phyloP scores from a whole-genome alignment of 1,140 invertebrate genomes.

The Adoxophyes honmai region DNA sequence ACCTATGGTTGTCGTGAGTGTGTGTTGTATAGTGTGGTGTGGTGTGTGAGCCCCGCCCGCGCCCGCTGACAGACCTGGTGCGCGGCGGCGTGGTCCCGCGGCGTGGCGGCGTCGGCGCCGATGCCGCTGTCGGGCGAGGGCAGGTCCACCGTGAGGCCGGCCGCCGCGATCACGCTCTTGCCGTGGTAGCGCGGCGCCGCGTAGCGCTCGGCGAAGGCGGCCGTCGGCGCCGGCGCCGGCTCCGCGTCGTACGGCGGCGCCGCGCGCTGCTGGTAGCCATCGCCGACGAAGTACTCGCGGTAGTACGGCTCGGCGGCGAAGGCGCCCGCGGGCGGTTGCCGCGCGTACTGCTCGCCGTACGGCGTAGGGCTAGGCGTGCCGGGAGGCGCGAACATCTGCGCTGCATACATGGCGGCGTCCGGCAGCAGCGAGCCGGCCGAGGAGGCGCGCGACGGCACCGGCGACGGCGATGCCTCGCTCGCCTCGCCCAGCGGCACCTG shows the following conservation, averaged over 20 bases:
- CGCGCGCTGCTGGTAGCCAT: slow-evolving; percentile 66
- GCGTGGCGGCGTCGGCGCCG: slow-evolving; percentile 93
- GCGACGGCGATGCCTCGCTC: slow-evolving; percentile 68
- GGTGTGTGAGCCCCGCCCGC: slow-evolving; percentile 29
- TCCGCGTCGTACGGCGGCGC: slow-evolving; percentile 67
- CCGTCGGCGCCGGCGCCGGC: slow-evolving; percentile 50
- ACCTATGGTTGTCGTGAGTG: too few relatives aligned
- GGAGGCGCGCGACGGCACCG: slow-evolving; percentile 67
- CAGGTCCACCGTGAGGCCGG: slow-evolving; percentile 92
- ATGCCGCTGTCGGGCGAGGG: slow-evolving; percentile 95
- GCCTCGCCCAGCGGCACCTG: slow-evolving; percentile 71
- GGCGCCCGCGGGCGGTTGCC: slow-evolving; percentile 50
- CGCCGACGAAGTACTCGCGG: slow-evolving; percentile 71
- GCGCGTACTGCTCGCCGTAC: slow-evolving; percentile 67
- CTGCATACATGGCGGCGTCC: slow-evolving; percentile 73
- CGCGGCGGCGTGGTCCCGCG: slow-evolving; percentile 89
- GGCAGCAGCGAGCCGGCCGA: slow-evolving; percentile 72
- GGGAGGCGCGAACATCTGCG: slow-evolving; percentile 74
- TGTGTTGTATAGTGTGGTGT: slow-evolving; percentile 25
- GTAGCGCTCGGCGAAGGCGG: slow-evolving; percentile 67
- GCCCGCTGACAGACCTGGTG: slow-evolving; percentile 86
- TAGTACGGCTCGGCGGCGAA: slow-evolving; percentile 72
- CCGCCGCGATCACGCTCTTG: slow-evolving; percentile 78
- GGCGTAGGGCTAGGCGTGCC: slow-evolving; percentile 73
- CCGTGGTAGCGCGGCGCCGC: slow-evolving; percentile 70